Conservation (phyloP, 2,797 vertebrate species). For the Distichodus sexfasciatus region DNA sequence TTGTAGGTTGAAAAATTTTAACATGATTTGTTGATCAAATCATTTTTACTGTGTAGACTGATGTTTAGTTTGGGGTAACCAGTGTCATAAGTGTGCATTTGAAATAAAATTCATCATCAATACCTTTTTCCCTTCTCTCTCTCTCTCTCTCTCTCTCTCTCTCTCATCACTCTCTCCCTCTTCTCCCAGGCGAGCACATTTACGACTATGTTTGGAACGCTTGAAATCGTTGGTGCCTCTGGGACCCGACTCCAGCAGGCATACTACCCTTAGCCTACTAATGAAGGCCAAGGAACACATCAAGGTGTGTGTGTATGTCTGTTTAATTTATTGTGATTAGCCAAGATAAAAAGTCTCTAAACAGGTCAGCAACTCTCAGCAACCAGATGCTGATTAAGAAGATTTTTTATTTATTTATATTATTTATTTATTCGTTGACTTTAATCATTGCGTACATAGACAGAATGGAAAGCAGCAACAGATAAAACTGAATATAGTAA, state of each 20-base stretch:
- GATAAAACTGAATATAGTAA: no score
- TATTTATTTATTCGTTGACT: no score
- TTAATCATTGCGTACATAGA: no score
- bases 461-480: no score
- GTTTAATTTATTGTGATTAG: neutral
- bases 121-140: slow-evolving; percentile 20
- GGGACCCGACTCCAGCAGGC: slow-evolving; percentile 83
- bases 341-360: neutral
- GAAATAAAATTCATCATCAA: slow-evolving; percentile 11
- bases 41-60: no score
- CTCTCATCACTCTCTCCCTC: slow-evolving; percentile 5
- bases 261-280: slow-evolving; percentile 91
- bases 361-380: neutral
- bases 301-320: slow-evolving; percentile 72
- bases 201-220: slow-evolving; percentile 89
- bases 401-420: neutral
- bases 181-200: slow-evolving; percentile 81
- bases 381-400: neutral
- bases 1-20: no score
- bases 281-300: slow-evolving; percentile 92
- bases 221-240: slow-evolving; percentile 89
- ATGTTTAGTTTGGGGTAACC: neutral
- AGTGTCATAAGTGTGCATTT: slow-evolving; percentile 4
- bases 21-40: no score
- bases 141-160: slow-evolving; percentile 8